Evolutionary conservation across 2,797 vertebrate species (phyloP).

Genomic region (Melanotaenia pygmaea): DNA sequence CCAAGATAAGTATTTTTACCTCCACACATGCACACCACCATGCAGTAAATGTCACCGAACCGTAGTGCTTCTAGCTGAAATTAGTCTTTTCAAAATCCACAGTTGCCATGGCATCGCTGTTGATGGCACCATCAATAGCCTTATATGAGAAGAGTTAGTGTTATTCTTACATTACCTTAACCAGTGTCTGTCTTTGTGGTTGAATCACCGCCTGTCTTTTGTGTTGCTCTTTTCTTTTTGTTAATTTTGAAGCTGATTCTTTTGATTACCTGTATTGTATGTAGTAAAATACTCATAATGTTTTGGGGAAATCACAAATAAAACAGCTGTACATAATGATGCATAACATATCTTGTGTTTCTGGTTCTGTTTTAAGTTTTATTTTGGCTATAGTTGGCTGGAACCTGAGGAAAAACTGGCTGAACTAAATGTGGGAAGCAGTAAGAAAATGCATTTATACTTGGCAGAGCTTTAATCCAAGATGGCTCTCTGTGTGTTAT

Average conservation of each 20-base stretch:
- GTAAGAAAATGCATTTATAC: neutral
- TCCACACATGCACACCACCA: slow-evolving; percentile 61
- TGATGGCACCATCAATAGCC: slow-evolving; percentile 54
- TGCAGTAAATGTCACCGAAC: slow-evolving; percentile 68
- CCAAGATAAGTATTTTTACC: slow-evolving; percentile 72
- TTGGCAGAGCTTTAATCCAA: neutral
- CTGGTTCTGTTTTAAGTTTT: neutral
- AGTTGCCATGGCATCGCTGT: slow-evolving; percentile 65
- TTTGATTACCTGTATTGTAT: slow-evolving; percentile 82
- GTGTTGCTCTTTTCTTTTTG: slow-evolving; percentile 51
- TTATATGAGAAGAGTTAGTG: slow-evolving; percentile 51
- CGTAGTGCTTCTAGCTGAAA: slow-evolving; percentile 58
- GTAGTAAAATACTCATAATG: slow-evolving; percentile 80
- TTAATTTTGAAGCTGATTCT: slow-evolving; percentile 76
- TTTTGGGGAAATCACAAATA: slow-evolving; percentile 81
- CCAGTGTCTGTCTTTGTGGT: slow-evolving; percentile 61
- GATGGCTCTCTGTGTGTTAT: no score
- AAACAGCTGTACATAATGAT: slow-evolving; percentile 84
- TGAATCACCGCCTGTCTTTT: slow-evolving; percentile 62
- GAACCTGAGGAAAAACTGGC: neutral
- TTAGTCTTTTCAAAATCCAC: slow-evolving; percentile 49
- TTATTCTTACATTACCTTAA: slow-evolving; percentile 68
- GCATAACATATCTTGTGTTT: slow-evolving; percentile 49
- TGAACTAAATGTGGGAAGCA: neutral
- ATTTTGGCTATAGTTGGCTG: neutral